These are phyloP conservation scores for Hypotaenidia philippensis DNA, from an alignment of 2,797 vertebrate genomes.

Conservation along the genomic window DNA sequence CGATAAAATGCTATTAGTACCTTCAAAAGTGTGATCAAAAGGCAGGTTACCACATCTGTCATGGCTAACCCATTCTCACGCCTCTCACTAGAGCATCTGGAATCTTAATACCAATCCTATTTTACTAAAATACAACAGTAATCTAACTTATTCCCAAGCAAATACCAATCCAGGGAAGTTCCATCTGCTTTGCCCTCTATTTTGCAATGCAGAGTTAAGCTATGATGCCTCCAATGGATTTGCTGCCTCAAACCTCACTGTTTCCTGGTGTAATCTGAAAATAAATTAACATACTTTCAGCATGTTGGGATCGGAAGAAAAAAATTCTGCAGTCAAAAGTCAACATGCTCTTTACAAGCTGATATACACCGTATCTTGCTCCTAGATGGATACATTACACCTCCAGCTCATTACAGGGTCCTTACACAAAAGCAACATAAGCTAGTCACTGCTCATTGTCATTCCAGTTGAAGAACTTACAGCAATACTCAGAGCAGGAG, in stretches of 20 bases:
- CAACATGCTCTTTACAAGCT: neutral
- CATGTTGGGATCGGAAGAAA: neutral
- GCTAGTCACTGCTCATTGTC: neutral
- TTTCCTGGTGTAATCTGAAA: neutral
- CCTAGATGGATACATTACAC: neutral
- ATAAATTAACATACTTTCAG: neutral
- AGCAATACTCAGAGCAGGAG: neutral
- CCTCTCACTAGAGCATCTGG: neutral
- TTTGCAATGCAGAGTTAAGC: neutral
- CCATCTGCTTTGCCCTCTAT: neutral
- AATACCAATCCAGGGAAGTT: neutral
- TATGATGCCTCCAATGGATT: neutral
- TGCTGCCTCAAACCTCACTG: neutral
- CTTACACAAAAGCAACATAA: neutral
- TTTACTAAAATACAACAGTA: neutral
- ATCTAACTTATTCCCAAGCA: neutral
- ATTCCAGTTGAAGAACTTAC: neutral
- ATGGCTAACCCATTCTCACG: neutral
- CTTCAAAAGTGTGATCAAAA: conserved; percentile 52
- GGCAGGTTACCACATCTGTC: conserved; percentile 36
- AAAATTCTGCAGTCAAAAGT: neutral
- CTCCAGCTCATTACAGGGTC: neutral
- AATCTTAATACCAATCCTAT: neutral
- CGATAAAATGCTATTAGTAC: conserved; percentile 7
- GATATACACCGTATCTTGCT: neutral